Conservation (phyloP, 2,113 vertebrate genomes). For the Myotis yumanensis region DNA sequence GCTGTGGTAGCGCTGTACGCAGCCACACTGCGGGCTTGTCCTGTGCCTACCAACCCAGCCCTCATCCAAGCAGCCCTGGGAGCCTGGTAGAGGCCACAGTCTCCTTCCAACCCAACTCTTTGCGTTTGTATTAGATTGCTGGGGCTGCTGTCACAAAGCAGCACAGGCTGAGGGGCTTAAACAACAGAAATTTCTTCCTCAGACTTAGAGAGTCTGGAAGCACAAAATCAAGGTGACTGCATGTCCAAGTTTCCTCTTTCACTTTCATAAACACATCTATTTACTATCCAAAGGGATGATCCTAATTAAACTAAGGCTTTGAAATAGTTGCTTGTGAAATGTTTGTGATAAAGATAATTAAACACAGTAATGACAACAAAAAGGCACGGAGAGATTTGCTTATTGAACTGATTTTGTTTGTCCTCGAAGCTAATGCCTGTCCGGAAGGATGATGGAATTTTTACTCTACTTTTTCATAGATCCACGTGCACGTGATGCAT, state of each 20-base stretch:
- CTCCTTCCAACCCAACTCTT: neutral
- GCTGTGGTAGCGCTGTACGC: neutral
- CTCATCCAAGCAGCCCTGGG: neutral
- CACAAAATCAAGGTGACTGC: neutral
- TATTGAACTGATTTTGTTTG: neutral
- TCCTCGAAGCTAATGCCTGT: neutral
- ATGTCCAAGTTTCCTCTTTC: neutral
- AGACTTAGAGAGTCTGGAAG: neutral
- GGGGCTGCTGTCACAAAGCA: accelerated
- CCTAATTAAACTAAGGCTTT: neutral
- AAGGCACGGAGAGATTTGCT: neutral
- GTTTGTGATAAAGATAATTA: neutral
- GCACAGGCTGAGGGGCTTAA: neutral
- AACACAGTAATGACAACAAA: neutral
- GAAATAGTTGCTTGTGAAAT: neutral
- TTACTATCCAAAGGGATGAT: neutral
- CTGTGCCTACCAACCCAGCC: neutral
- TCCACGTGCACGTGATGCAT: neutral
- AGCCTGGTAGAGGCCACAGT: neutral
- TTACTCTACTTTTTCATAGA: neutral
- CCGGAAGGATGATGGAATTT: neutral
- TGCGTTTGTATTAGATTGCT: neutral
- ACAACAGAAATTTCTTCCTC: neutral
- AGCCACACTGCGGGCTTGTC: neutral
- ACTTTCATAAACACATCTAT: neutral